A percentile compares a stretch with the other conserved stretches of the same genome.
phyloP scores from a whole-genome alignment of 2,888 invertebrate genomes.

The Siphonodentalium dalli region DNA sequence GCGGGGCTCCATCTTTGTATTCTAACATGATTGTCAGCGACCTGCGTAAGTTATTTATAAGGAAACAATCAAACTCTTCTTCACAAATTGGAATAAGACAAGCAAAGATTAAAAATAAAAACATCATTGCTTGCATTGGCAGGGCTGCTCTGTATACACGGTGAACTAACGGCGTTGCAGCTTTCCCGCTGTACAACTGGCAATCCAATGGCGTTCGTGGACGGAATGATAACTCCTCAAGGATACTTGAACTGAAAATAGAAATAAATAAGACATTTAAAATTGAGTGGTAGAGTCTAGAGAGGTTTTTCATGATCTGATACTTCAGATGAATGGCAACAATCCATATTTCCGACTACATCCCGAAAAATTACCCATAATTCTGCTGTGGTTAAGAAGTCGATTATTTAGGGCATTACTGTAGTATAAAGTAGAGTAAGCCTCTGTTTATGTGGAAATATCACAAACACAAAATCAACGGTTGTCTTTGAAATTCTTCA shows the following conservation, averaged over 20 bases:
- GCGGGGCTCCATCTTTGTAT: conserved; percentile 93
- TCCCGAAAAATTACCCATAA: no score
- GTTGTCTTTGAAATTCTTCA: no score
- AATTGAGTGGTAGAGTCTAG: neutral
- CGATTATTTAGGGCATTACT: no score
- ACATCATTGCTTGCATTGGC: conserved; percentile 92
- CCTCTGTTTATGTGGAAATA: neutral
- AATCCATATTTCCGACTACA: no score
- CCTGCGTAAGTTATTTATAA: conserved; percentile 82
- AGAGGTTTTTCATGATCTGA: neutral
- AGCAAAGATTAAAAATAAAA: conserved; percentile 90
- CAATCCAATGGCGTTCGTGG: no score
- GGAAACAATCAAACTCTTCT: conserved; percentile 84
- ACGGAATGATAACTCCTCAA: no score
- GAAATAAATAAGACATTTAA: neutral
- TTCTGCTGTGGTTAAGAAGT: no score
- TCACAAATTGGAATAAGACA: conserved; percentile 85
- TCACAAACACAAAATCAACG: neutral
- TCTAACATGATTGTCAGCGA: conserved; percentile 87
- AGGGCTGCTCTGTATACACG: conserved; percentile 90
- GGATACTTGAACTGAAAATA: conserved; percentile 37
- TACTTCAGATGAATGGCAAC: no score
- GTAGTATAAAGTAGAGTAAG: neutral
- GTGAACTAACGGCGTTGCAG: conserved; percentile 74
- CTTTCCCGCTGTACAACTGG: conserved; percentile 27